phyloP scores from a whole-genome alignment of 2,888 invertebrate genomes.

The Hoplodrina ambigua region DNA sequence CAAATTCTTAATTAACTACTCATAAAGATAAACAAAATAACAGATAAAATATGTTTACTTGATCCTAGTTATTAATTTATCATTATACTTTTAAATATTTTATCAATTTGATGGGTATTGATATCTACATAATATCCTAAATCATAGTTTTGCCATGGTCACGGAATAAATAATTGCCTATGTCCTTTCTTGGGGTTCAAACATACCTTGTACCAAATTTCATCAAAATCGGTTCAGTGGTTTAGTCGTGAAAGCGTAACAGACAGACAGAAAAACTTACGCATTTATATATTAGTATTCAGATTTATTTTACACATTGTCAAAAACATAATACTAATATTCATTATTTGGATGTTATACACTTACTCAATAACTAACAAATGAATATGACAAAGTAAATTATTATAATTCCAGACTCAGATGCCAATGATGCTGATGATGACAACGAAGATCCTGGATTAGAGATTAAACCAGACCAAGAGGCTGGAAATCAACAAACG shows the following conservation, averaged over 20 bases:
- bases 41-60: neutral
- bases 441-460: conserved; percentile 44
- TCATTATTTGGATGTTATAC: no score
- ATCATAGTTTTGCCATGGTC: neutral
- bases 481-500: conserved; percentile 30
- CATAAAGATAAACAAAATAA: conserved; percentile 18
- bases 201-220: no score
- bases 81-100: conserved; percentile 13
- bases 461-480: conserved; percentile 43
- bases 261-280: no score
- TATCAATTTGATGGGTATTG: neutral
- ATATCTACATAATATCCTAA: neutral
- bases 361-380: no score
- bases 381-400: neutral
- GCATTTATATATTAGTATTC: no score
- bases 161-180: neutral
- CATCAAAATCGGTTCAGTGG: no score
- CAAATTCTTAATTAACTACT: conserved; percentile 13
- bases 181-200: no score
- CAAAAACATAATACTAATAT: no score
- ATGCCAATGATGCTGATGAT: conserved; percentile 67
- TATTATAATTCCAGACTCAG: conserved; percentile 71
- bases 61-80: conserved; percentile 16
- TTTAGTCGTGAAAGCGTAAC: no score
- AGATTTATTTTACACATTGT: no score